These are phyloP conservation scores for Varecia variegata DNA, from an alignment of 2,797 vertebrate genomes.

Conservation along the genomic window DNA sequence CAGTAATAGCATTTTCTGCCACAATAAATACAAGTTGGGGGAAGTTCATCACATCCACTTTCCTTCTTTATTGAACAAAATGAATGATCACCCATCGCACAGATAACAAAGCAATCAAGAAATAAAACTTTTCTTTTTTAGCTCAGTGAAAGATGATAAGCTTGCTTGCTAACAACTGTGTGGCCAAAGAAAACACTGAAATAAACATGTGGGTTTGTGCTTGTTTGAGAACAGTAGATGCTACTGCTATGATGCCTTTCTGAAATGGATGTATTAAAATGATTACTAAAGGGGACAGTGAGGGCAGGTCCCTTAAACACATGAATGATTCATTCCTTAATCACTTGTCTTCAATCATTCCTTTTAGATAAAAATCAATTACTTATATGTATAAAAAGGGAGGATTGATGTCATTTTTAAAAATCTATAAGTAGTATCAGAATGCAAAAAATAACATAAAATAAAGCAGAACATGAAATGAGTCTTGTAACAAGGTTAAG, in stretches of 20 bases:
- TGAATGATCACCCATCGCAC: background rate
- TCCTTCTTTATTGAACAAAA: constrained; percentile 33
- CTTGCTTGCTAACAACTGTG: background rate
- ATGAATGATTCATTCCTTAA: background rate
- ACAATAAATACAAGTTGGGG: constrained; percentile 25
- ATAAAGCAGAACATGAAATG: background rate
- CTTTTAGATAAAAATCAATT: background rate
- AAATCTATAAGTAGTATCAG: background rate
- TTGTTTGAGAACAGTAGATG: background rate
- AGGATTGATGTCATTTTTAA: background rate
- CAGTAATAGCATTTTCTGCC: background rate
- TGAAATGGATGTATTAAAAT: background rate
- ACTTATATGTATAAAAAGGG: background rate
- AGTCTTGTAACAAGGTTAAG: background rate
- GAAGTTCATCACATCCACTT: constrained; percentile 22
- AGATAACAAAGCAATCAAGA: constrained; percentile 50
- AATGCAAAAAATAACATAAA: background rate
- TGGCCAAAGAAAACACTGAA: background rate
- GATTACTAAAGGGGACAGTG: background rate
- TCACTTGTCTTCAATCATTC: background rate
- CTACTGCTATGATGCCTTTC: background rate
- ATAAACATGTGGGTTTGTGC: background rate
- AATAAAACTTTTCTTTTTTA: background rate
- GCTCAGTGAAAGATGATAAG: background rate
- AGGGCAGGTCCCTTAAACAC: background rate